Evolutionary conservation across 23 tunicate species (phyloP).

Genomic region (Oikopleura dioica): DNA sequence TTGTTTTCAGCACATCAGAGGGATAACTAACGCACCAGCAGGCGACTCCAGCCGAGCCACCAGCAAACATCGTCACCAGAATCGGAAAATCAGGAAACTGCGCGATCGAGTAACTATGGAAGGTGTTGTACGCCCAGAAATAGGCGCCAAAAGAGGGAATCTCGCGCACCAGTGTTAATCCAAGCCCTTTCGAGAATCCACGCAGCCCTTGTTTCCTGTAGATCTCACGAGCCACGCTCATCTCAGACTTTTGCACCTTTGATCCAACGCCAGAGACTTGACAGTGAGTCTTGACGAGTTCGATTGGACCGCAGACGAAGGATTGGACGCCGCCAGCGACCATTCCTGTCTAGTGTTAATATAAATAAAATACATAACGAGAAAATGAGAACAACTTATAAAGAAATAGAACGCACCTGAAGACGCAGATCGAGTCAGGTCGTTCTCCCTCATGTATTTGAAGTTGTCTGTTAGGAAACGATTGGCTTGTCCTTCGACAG

Average conservation of each 20-base stretch:
- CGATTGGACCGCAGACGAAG: conserved; percentile 60
- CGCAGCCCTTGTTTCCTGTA: background rate
- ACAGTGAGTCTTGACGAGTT: conserved; percentile 51
- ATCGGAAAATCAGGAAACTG: background rate
- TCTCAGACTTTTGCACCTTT: background rate
- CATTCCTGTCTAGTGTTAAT: background rate
- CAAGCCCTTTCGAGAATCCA: background rate
- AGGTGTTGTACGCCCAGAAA: background rate
- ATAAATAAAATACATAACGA: too few species aligned
- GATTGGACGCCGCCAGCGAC: conserved; percentile 47
- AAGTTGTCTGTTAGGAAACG: background rate
- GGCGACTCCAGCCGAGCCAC: background rate
- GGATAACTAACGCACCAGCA: background rate
- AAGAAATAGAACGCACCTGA: too few species aligned
- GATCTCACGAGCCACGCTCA: background rate
- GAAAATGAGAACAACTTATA: too few species aligned
- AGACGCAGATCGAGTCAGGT: background rate
- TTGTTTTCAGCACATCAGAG: background rate
- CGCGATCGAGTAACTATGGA: background rate
- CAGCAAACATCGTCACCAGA: background rate
- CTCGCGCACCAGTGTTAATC: background rate
- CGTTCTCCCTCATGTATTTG: background rate
- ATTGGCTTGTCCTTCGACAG: conserved; percentile 46
- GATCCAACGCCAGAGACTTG: conserved; percentile 16
- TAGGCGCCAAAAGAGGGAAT: background rate